Percentiles rank a stretch among this genome's conserved stretches.
Conservation (phyloP, 2,888 invertebrate genomes). For the Gnatocerus cornutus region DNA sequence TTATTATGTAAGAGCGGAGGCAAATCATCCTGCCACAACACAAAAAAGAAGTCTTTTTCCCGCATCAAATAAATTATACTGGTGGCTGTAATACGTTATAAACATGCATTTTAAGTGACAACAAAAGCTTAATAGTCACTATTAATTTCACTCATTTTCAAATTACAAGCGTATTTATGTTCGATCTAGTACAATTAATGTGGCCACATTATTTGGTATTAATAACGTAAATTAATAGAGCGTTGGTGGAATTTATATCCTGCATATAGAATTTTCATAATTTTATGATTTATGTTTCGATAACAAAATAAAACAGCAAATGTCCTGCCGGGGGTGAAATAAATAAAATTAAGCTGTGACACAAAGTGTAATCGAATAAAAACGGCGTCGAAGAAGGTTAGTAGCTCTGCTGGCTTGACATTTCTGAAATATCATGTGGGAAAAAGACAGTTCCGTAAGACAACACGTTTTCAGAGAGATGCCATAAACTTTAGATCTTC, state of each 20-base stretch:
- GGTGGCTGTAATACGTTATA: no score
- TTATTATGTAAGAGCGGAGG: conserved; percentile 11
- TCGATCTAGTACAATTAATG: not conserved
- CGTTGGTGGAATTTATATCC: not conserved
- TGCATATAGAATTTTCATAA: not conserved
- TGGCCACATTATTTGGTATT: conserved; percentile 4
- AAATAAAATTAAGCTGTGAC: no score
- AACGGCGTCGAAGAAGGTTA: no score
- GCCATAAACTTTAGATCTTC: no score
- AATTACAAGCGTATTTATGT: not conserved
- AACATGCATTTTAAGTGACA: not conserved
- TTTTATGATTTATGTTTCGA: not conserved
- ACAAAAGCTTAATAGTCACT: not conserved
- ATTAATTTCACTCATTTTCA: not conserved
- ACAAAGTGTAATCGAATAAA: no score
- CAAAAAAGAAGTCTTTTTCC: not conserved
- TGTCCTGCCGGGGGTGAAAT: not conserved
- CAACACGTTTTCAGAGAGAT: no score
- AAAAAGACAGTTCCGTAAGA: no score
- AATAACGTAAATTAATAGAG: conserved; percentile 1
- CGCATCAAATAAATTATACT: no score
- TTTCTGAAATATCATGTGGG: no score
- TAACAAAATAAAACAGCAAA: conserved; percentile 1
- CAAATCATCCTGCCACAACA: not conserved
- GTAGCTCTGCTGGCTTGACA: no score